Conservation (phyloP, 2,113 vertebrate species). For the Crotalus viridis region DNA sequence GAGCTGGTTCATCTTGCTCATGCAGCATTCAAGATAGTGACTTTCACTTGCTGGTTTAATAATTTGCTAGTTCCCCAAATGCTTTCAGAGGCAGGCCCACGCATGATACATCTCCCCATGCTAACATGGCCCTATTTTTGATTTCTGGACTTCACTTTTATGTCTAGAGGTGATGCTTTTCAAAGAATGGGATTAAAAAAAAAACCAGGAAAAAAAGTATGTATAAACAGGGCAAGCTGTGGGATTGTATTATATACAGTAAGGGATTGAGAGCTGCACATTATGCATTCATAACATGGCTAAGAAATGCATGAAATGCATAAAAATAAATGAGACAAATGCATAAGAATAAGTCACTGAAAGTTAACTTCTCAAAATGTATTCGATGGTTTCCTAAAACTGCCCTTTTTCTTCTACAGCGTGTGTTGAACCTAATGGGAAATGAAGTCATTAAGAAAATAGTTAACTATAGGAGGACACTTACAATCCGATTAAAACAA, state of each 20-base stretch:
- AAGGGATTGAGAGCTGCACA: neutral
- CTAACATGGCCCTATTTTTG: neutral
- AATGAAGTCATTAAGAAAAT: slow-evolving; percentile 84
- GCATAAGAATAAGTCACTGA: neutral
- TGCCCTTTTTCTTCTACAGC: slow-evolving; percentile 61
- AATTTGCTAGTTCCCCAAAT: neutral
- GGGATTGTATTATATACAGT: too few species aligned
- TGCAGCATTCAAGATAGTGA: too few species aligned
- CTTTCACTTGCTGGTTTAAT: too few species aligned
- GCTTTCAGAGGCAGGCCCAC: neutral
- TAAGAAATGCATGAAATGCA: neutral
- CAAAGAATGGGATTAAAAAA: neutral
- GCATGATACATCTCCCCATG: neutral
- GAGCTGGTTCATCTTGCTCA: neutral
- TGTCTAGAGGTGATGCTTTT: neutral
- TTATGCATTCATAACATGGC: neutral
- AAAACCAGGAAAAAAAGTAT: neutral
- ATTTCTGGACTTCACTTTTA: neutral
- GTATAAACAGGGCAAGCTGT: neutral
- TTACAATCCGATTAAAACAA: slow-evolving; percentile 79
- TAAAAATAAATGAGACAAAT: neutral
- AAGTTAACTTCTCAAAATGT: neutral
- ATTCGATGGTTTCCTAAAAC: neutral
- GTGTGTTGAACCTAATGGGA: slow-evolving; percentile 86
- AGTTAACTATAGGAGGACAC: slow-evolving; percentile 84